These are phyloP conservation scores for Hesperia comma DNA, from an alignment of 2,888 invertebrate genomes.

Conservation along the genomic window DNA sequence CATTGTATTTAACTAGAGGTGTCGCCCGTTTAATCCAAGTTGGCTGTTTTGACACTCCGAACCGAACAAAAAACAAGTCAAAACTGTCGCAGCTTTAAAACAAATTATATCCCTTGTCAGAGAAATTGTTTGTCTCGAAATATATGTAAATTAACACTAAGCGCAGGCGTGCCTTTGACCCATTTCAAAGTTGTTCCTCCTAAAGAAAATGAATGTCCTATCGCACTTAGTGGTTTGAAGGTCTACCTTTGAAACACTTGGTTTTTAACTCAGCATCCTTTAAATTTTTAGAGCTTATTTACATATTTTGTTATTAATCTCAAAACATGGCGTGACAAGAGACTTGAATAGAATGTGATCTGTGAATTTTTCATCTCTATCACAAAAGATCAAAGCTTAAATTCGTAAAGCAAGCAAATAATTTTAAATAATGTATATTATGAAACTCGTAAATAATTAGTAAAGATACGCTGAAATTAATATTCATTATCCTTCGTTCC, in stretches of 20 bases:
- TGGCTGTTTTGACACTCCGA: neutral
- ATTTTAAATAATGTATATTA: neutral
- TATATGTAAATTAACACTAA: slow-evolving; percentile 5
- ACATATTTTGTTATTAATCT: no score
- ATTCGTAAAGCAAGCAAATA: neutral
- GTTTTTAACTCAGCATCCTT: no score
- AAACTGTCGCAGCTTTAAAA: slow-evolving; percentile 13
- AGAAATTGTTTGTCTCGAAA: slow-evolving; percentile 4
- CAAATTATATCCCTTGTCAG: neutral
- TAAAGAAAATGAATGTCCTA: neutral
- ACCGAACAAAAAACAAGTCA: slow-evolving; percentile 23
- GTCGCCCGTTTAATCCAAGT: slow-evolving; percentile 2
- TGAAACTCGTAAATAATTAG: neutral
- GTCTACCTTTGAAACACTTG: no score
- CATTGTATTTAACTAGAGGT: neutral
- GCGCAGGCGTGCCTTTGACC: neutral
- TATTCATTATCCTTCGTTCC: neutral
- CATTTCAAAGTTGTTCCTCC: neutral
- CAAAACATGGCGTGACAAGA: no score
- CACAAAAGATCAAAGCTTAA: neutral
- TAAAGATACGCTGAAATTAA: neutral
- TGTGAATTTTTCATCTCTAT: no score
- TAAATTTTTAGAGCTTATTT: no score
- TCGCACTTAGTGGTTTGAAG: no score
- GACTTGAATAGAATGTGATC: neutral